Evolutionary conservation across 2,113 vertebrate genomes (phyloP).

Genomic region (Oreamnos americanus): DNA sequence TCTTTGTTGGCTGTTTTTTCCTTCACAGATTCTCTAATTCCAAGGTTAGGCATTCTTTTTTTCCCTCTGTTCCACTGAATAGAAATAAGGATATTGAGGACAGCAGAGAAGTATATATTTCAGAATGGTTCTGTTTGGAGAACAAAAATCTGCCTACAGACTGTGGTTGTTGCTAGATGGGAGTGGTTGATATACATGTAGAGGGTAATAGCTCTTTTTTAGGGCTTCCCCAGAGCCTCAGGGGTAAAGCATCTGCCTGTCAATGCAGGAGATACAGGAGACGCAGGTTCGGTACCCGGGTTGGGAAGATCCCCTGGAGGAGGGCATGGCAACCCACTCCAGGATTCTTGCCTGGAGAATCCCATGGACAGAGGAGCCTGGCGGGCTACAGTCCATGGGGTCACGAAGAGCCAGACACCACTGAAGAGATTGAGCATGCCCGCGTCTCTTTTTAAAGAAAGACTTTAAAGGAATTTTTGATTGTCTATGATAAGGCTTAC

Average conservation of each 20-base stretch:
- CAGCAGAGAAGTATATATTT: not conserved
- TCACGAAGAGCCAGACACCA: not conserved
- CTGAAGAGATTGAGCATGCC: not conserved
- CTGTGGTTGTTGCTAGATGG: not conserved
- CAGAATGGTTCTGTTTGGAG: not conserved
- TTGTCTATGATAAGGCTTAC: not conserved
- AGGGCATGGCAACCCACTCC: not conserved
- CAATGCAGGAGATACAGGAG: not conserved
- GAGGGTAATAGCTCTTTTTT: not conserved
- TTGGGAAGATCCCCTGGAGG: not conserved
- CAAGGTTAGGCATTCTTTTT: not conserved
- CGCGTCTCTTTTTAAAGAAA: not conserved
- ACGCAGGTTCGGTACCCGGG: accelerated
- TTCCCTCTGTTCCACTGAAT: not conserved
- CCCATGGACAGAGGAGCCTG: not conserved
- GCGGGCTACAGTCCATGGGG: not conserved
- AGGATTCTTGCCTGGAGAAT: not conserved
- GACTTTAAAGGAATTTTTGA: not conserved
- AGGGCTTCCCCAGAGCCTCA: not conserved
- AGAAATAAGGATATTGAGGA: not conserved
- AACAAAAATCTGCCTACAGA: conserved; percentile 6
- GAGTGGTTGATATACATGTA: not conserved
- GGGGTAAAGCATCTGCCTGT: not conserved
- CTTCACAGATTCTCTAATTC: not conserved
- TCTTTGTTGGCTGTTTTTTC: not conserved